Base-by-base conservation (phyloP, 2,113 vertebrate species). In the Pachypanchax playfairii region DNA sequence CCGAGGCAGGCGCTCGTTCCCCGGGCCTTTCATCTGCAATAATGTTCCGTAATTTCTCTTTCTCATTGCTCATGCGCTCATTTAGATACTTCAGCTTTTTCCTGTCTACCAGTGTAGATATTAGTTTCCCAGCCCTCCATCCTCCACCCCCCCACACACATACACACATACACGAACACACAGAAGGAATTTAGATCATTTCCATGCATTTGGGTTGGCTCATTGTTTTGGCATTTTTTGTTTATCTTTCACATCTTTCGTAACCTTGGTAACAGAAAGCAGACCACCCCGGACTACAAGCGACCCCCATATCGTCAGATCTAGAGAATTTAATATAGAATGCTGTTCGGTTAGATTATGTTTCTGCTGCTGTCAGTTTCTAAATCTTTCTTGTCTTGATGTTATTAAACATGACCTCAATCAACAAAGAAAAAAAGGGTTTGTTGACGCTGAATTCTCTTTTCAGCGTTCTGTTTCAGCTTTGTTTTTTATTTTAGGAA, bases 11-110 rank as follows among this genome's bases (percentile, higher is more conserved):
- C 53, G 13, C 61, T 79, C 70, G 33, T 75, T 73, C 74, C 68
- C 70, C 14, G 4, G n/a, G 67, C 74, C 70, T 72, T 79, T 84
- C 65, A 74, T 65, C 65, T 50, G 38, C 71, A 73, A 64, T 89
- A 77, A 86, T 82, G 79, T 79, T 73, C 78, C 73, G 85, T 83
- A 78, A 88, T 86, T 88, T 77, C 62, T 82, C 80, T 77, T 79
- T 75, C 85, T 79, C 71, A 48, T 69, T 74, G 63, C 75, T 85
- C 80, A 65, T 76, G 73, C 50, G 65, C 70, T 84, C 73, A 64
- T 85, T 78, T 65, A 79, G 70, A 66, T 53, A n/a, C 80, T 85
- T 83, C 8, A 18, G 66, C 75, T 71, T 73, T 81, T 78, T 61
- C 58, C 77, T 71, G 41, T 79, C 66, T 69, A 53, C 54, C 36